Evolutionary conservation across 2,797 vertebrate species (phyloP).

Genomic region (Morus bassanus): DNA sequence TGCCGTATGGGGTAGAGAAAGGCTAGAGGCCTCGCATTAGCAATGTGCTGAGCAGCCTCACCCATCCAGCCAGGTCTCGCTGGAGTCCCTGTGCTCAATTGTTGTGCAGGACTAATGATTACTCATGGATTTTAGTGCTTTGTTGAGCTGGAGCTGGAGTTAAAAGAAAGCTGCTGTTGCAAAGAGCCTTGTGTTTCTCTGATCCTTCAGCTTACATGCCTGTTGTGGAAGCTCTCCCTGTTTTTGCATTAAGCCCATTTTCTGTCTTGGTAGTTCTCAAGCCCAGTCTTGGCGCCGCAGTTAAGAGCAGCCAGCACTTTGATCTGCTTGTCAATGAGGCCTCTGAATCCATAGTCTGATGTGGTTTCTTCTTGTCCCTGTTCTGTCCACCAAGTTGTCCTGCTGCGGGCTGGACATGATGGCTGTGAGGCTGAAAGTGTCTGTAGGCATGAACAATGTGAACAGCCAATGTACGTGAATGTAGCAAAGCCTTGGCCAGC

Average conservation of each 20-base stretch:
- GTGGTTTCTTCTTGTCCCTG: not conserved
- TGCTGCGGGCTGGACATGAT: not conserved
- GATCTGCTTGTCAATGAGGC: not conserved
- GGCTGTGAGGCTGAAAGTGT: not conserved
- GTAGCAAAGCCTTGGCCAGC: not conserved
- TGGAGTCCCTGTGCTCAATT: not conserved
- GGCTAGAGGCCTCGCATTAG: not conserved
- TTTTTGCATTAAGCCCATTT: not conserved
- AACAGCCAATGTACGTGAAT: accelerated
- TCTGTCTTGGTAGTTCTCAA: not conserved
- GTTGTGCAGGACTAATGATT: not conserved
- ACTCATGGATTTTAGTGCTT: not conserved
- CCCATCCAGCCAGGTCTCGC: not conserved
- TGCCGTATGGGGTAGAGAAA: accelerated
- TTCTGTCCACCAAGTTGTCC: not conserved
- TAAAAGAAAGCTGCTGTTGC: not conserved
- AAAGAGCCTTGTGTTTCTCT: not conserved
- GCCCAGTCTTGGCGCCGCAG: not conserved
- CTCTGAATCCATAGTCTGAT: not conserved
- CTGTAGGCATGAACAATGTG: accelerated
- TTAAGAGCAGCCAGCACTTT: not conserved
- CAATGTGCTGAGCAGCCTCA: not conserved
- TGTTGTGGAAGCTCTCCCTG: not conserved
- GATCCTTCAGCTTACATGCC: not conserved
- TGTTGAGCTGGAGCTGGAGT: not conserved